phyloP scores from a whole-genome alignment of 2,888 invertebrate species.

The Taphrorychus bicolor region DNA sequence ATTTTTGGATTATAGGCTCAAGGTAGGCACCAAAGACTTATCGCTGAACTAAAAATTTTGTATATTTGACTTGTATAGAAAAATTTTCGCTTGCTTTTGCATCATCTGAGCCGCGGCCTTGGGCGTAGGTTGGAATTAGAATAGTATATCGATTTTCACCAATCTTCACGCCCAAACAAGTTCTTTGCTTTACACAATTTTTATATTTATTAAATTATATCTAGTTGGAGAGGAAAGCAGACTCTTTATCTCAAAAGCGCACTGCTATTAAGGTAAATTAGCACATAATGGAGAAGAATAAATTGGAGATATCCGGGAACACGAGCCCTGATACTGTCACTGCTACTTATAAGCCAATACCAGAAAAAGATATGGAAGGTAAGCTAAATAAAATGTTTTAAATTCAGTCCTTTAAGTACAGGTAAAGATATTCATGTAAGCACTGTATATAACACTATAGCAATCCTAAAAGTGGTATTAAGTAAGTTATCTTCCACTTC shows the following conservation, averaged over 20 bases:
- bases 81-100: not conserved
- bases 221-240: no score
- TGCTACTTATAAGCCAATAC: constrained; percentile 65
- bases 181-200: not conserved
- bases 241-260: no score
- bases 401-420: no score
- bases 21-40: no score
- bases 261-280: not conserved
- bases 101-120: not conserved
- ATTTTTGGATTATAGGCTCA: no score
- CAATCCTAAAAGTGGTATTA: constrained; percentile 75
- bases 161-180: not conserved
- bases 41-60: no score
- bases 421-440: no score
- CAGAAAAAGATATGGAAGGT: constrained; percentile 66
- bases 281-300: constrained; percentile 55
- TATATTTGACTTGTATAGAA: not conserved
- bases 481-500: constrained; percentile 62
- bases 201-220: no score
- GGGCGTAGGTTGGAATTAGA: no score
- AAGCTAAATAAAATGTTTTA: constrained; percentile 41
- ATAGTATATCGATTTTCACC: not conserved
- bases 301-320: constrained; percentile 56
- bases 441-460: no score
- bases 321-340: constrained; percentile 46